Percentiles rank a stretch among this genome's conserved stretches.
phyloP scores from a whole-genome alignment of 2,888 invertebrate genomes.

The Scaeva pyrastri region DNA sequence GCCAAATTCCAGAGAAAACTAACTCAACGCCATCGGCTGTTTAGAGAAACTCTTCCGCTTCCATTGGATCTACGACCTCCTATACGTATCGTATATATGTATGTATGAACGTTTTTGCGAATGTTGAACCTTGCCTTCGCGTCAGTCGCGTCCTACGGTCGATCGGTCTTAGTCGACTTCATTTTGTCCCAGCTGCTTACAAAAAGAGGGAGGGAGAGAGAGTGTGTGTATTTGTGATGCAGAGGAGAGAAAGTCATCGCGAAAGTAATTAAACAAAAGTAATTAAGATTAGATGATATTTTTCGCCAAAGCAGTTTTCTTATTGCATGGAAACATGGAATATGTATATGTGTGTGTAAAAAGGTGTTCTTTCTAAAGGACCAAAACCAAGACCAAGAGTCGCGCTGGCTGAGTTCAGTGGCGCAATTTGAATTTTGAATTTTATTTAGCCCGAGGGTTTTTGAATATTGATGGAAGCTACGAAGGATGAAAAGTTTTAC shows the following conservation, averaged over 20 bases:
- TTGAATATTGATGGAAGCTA: constrained; percentile 70
- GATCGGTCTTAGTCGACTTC: neutral
- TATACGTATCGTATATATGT: neutral
- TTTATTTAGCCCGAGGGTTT: constrained; percentile 63
- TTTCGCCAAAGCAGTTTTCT: constrained; percentile 48
- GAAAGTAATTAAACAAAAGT: constrained; percentile 84
- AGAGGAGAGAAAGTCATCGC: constrained; percentile 77
- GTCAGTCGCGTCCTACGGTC: no score
- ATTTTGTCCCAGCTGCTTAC: neutral
- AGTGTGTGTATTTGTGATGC: constrained; percentile 26
- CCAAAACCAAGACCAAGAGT: neutral
- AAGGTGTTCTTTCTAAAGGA: constrained; percentile 27
- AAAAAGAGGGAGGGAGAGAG: neutral
- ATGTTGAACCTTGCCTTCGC: neutral
- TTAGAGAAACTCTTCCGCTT: constrained; percentile 51
- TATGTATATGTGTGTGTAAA: neutral
- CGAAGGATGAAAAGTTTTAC: constrained; percentile 70
- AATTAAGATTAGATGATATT: constrained; percentile 82
- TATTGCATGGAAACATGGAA: neutral
- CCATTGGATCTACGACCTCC: constrained; percentile 12
- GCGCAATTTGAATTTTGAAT: constrained; percentile 51
- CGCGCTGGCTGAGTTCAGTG: neutral
- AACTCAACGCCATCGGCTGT: constrained; percentile 60
- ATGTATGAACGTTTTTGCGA: neutral
- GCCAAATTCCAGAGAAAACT: constrained; percentile 42